Base-by-base conservation (phyloP, 2,797 vertebrate genomes). In the Acridotheres tristis region DNA sequence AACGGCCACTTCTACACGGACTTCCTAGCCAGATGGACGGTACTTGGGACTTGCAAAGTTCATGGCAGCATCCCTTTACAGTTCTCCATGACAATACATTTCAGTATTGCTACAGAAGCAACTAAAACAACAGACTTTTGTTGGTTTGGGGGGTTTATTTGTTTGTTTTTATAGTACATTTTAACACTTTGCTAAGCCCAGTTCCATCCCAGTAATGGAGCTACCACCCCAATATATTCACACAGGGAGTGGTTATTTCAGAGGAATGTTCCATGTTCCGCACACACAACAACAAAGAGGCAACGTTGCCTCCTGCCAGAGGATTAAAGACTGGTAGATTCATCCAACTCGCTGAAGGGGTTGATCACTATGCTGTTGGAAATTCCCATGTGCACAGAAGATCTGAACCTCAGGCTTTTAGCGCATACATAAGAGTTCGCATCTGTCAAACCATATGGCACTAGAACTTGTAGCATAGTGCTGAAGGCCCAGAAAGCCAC, bases 71-170 rank as follows among this genome's bases (percentile, higher is more conserved):
- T 27, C 40, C 25, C 42, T n/a, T 0, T 5, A 29, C 0, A 74
- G 36, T 23, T 77, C 67, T 69, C 42, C n/a, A 25, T 4, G 16
- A 84, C 34, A 72, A 48, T 17, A 45, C 4, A n/a, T 13, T 29
- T 78, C 38, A 26, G 47, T 62, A 34, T 11, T 34, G 66, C 62
- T 38, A 61, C 11, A 90, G 22, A 75, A 43, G 27, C 32, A 92
- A 61, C 7, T 34, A 47, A 89, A 89, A 43, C 14, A 73, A 45
- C 11, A 66, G 9, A 43, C 16, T 43, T 80, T 1, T 15, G 17
- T 16, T 14, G 8, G 0, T 66, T n/a, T 26, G 10, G 10, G 18
- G 3, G 0, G 4, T 36, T 74, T 50, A 21, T 22, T 74, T 36
- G 6, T 1, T 36, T 66, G 68, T 59, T 58, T 36, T n/a, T 9